These are phyloP conservation scores for Archips xylosteana DNA, from an alignment of 2,888 invertebrate genomes.

Conservation along the genomic window DNA sequence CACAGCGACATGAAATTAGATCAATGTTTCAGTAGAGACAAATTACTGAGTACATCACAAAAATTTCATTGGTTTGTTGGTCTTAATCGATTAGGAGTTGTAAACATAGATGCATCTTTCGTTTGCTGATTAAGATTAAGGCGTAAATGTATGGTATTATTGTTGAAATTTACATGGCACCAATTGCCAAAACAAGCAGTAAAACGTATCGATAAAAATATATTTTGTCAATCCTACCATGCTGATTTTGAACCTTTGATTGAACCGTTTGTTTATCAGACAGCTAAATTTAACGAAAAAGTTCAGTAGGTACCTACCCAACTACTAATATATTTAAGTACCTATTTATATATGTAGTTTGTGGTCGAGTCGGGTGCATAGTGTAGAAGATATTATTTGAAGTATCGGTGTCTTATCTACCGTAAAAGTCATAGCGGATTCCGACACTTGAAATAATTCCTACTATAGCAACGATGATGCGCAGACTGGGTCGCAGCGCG, in stretches of 20 bases:
- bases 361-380: neutral
- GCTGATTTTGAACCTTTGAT: no score
- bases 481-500: constrained; percentile 73
- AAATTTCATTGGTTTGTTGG: neutral
- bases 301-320: no score
- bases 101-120: neutral
- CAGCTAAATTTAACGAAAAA: no score
- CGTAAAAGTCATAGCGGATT: neutral
- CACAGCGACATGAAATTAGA: neutral
- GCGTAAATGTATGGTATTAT: no score
- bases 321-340: no score
- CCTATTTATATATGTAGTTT: no score
- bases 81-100: neutral
- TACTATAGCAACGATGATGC: constrained; percentile 51
- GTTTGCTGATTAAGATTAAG: neutral
- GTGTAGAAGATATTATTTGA: neutral
- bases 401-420: neutral
- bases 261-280: no score
- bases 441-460: neutral
- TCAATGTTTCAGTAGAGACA: neutral
- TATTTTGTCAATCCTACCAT: no score
- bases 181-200: no score
- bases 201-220: no score
- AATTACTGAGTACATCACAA: neutral
- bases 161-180: no score